A percentile compares a stretch with the other conserved stretches of the same genome.
Conservation (phyloP, 2,113 vertebrate species). For the Barnardius zonarius region DNA sequence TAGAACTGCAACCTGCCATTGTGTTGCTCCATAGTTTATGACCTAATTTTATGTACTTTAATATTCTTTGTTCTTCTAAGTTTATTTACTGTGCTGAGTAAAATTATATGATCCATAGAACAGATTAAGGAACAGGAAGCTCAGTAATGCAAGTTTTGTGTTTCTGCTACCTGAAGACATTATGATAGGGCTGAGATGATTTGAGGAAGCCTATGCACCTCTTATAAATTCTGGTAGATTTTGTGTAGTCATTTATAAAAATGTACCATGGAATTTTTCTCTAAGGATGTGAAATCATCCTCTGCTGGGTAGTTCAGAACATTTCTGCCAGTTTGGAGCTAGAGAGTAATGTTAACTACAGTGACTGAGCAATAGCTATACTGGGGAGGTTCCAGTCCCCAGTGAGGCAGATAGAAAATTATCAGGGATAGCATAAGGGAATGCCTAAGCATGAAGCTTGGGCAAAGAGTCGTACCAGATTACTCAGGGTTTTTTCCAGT, state of each 20-base stretch:
- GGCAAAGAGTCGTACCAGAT: not conserved
- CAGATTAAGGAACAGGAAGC: conserved; percentile 29
- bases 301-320: not conserved
- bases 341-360: not conserved
- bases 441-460: not conserved
- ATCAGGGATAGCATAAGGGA: not conserved
- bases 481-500: not conserved
- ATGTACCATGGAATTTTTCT: not conserved
- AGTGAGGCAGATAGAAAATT: not conserved
- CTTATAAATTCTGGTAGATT: not conserved
- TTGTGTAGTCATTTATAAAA: not conserved
- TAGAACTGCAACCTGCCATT: conserved; percentile 35
- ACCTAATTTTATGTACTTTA: conserved; percentile 66
- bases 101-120: conserved; percentile 68
- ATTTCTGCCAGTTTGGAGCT: not conserved
- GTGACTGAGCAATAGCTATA: not conserved
- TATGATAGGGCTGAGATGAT: not conserved
- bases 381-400: not conserved
- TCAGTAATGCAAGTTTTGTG: conserved; percentile 16
- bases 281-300: not conserved
- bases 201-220: not conserved
- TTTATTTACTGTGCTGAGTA: conserved; percentile 68
- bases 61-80: conserved; percentile 50
- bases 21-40: conserved; percentile 59
- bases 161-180: not conserved